Evolutionary conservation across 2,888 invertebrate genomes (phyloP), one percentile per base, ranked within the genome.

Genomic region (Notodonta ziczac): DNA sequence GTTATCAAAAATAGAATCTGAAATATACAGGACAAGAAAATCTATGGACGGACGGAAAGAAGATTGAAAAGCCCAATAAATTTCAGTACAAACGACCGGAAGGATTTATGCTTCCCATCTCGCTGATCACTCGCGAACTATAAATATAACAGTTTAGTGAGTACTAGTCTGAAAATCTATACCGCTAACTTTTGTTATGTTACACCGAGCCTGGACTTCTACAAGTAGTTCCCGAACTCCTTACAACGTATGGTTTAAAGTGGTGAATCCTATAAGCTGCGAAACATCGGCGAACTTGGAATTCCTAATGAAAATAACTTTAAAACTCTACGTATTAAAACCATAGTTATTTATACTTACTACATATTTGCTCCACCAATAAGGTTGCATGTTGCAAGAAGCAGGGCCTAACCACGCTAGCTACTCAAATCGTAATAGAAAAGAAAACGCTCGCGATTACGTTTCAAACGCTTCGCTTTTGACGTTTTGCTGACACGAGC

Each of bases 91-190:
- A 72, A 72, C 46, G 57, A 66, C 55, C 60, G 50, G 12, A 63
- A 59, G 74, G 73, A 72, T 76, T 81, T 76, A 81, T 80, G 80
- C 81, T 77, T 78, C 77, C 72, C 73, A 71, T 73, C 78, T 76
- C 75, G 73, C 78, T 87, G 86, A 88, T 89, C 86, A 86, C 86
- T 88, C 87, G 68, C 58, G 68, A 81, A 83, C 84, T 80, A 77
- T 71, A 76, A 74, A 76, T 80, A 70, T 76, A 71, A 77, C 68
- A 69, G 66, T 56, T 46, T 14, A 62, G 62, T 24, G 2, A 24
- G 1, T 66, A 72, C 66, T 80, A 77, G 75, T 82, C 76, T 73
- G 70, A 71, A 78, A 82, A 83, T 81, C 70, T 78, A 81, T 69
- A 80, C 77, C 79, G 65, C 74, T 66, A 84, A 86, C 80, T 86